These are phyloP conservation scores for Melanerpes formicivorus DNA, from an alignment of 2,113 vertebrate genomes.

Conservation along the genomic window DNA sequence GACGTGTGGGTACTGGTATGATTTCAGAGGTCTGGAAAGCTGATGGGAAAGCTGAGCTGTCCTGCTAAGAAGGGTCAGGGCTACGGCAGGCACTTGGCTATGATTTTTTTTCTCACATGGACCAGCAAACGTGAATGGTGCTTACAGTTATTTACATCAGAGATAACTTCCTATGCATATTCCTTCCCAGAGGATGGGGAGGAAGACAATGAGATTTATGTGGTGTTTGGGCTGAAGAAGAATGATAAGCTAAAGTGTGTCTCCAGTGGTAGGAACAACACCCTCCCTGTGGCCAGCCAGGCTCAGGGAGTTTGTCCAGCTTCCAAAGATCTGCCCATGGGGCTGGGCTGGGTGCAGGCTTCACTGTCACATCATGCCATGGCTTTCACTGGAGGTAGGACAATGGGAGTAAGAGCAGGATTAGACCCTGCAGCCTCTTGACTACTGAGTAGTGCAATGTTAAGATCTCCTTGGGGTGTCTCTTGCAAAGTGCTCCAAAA, in stretches of 20 bases:
- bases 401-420: background rate
- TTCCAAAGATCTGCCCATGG: background rate
- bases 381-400: background rate
- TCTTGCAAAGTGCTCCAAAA: background rate
- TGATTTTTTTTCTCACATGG: background rate
- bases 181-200: background rate
- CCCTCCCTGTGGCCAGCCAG: background rate
- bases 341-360: accelerated
- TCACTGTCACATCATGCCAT: background rate
- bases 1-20: background rate
- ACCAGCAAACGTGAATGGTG: slow-evolving; percentile 22
- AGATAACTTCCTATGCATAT: background rate
- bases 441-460: background rate
- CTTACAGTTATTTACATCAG: slow-evolving; percentile 37
- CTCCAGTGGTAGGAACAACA: background rate
- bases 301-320: background rate
- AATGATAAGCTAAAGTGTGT: background rate
- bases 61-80: background rate
- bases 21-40: background rate
- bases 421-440: background rate
- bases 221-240: background rate
- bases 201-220: background rate
- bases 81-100: background rate
- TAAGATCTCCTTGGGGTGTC: background rate
- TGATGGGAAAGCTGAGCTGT: background rate